A percentile compares a stretch with the other conserved stretches of the same genome.
These are phyloP conservation scores for Phoenicopterus ruber DNA, from an alignment of 2,113 vertebrate genomes.

Conservation along the genomic window DNA sequence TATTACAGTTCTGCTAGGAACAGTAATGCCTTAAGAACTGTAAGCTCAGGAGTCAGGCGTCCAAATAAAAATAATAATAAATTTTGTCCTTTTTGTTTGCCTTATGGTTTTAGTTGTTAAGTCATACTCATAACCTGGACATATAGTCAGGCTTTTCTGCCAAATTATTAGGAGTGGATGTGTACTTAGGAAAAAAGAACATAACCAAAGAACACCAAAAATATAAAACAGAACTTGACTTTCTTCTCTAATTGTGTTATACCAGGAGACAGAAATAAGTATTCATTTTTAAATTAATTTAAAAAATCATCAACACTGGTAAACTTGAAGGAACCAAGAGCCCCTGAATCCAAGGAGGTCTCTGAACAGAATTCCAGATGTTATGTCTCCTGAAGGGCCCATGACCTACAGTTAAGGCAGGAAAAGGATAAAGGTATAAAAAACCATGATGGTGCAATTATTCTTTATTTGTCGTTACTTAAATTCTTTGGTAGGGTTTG, in stretches of 20 bases:
- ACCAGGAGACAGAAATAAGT: not conserved
- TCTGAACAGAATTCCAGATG: not conserved
- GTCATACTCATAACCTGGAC: not conserved
- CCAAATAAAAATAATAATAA: not conserved
- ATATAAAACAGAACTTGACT: not conserved
- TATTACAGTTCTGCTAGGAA: constrained; percentile 9
- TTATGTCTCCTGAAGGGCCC: not conserved
- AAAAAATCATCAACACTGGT: not conserved
- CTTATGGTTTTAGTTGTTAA: not conserved
- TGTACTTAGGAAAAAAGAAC: not conserved
- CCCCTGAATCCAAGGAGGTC: not conserved
- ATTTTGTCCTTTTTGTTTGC: not conserved
- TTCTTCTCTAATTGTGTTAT: not conserved
- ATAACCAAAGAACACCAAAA: not conserved
- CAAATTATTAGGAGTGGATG: not conserved
- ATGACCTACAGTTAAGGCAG: not conserved
- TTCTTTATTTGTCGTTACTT: not conserved
- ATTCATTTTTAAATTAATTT: not conserved
- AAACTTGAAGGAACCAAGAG: not conserved
- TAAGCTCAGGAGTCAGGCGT: not conserved
- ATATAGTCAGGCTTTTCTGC: not conserved
- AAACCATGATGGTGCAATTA: not conserved
- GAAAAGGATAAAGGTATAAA: not conserved
- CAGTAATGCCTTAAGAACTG: not conserved
- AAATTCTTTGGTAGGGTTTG: not conserved